Conservation (phyloP, 2,888 invertebrate species). For the Amiota communis region DNA sequence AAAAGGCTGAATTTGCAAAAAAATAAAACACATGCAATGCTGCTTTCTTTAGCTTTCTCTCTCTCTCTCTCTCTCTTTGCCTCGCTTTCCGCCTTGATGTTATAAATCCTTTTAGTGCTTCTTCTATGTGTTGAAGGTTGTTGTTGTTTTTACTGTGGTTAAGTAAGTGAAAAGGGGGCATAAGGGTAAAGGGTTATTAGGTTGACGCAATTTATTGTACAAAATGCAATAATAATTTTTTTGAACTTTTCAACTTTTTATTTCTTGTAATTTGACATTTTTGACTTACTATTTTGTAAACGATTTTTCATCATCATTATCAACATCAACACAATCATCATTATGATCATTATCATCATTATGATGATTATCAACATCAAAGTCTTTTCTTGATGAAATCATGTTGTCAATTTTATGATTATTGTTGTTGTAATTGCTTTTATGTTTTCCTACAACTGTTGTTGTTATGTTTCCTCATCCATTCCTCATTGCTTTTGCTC, state of each 20-base stretch:
- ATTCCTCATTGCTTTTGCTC: slow-evolving; percentile 39
- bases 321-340: too few relatives aligned
- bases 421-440: slow-evolving; percentile 37
- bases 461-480: slow-evolving; percentile 27
- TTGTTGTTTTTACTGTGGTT: not conserved
- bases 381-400: slow-evolving; percentile 41
- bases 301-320: slow-evolving; percentile 2
- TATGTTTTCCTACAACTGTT: slow-evolving; percentile 22
- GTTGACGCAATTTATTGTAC: not conserved
- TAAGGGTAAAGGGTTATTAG: not conserved
- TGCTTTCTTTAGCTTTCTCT: not conserved
- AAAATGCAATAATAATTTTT: slow-evolving; percentile 20
- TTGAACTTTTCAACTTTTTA: not conserved
- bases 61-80: not conserved
- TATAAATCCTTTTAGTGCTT: slow-evolving; percentile 38
- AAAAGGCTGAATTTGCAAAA: slow-evolving; percentile 46
- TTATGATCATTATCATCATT: too few relatives aligned
- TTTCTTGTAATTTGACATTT: slow-evolving; percentile 20
- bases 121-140: not conserved
- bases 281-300: slow-evolving; percentile 49
- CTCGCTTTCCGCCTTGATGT: not conserved
- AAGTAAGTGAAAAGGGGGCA: not conserved
- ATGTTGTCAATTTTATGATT: slow-evolving; percentile 9
- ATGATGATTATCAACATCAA: too few relatives aligned
- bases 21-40: not conserved